Conservation (phyloP, 2,888 invertebrate species). For the Ceraclea dissimilis region DNA sequence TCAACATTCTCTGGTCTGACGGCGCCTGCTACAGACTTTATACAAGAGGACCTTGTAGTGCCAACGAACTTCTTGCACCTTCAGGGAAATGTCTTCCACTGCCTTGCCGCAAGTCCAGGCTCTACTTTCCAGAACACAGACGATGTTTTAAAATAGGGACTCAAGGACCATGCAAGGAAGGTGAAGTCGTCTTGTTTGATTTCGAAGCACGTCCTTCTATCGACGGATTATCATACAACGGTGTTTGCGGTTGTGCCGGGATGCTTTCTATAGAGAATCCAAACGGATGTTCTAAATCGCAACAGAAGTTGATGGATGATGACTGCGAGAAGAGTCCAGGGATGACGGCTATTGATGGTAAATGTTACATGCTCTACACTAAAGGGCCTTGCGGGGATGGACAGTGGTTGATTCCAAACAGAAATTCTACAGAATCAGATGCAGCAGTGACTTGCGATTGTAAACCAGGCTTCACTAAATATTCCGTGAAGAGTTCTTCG, state of each 20-base stretch:
- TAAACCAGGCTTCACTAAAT: slow-evolving; percentile 54
- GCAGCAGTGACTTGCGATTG: slow-evolving; percentile 59
- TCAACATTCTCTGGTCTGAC: slow-evolving; percentile 53
- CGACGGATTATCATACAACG: slow-evolving; percentile 76
- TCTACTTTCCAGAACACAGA: slow-evolving; percentile 66
- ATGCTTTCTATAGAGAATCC: slow-evolving; percentile 37
- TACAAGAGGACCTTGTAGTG: slow-evolving; percentile 69
- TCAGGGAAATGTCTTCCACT: slow-evolving; percentile 60
- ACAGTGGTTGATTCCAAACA: slow-evolving; percentile 42
- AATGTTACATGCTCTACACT: slow-evolving; percentile 70
- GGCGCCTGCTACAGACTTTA: slow-evolving; percentile 70
- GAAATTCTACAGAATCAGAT: slow-evolving; percentile 27
- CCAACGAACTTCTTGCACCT: slow-evolving; percentile 61
- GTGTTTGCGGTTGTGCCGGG: slow-evolving; percentile 66
- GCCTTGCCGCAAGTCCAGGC: slow-evolving; percentile 65
- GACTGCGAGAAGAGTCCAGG: slow-evolving; percentile 54
- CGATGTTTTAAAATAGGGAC: slow-evolving; percentile 74
- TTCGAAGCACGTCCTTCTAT: slow-evolving; percentile 68
- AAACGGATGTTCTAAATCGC: slow-evolving; percentile 27
- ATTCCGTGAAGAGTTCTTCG: slow-evolving; percentile 31
- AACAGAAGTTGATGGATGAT: slow-evolving; percentile 30
- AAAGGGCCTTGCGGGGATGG: slow-evolving; percentile 70
- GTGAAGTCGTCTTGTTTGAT: slow-evolving; percentile 74
- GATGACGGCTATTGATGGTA: slow-evolving; percentile 56
- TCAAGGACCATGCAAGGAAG: slow-evolving; percentile 64